These are phyloP conservation scores for Drosophila nigromelanica DNA, from an alignment of 1,140 invertebrate species.

Conservation along the genomic window DNA sequence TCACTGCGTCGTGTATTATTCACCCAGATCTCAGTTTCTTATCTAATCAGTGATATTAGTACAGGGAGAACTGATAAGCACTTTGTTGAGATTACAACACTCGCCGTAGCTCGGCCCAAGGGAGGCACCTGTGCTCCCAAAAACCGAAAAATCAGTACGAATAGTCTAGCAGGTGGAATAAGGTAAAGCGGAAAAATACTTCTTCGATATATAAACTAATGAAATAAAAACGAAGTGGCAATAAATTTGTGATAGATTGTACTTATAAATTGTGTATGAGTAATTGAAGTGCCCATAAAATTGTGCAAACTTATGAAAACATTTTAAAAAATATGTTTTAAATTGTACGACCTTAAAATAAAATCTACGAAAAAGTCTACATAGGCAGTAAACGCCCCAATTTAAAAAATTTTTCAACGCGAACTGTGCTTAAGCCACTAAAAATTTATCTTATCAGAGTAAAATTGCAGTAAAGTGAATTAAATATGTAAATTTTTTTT, in stretches of 20 bases:
- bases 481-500: conserved; percentile 34
- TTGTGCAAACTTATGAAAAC: conserved; percentile 1
- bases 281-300: not conserved
- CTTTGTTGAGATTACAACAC: conserved; percentile 54
- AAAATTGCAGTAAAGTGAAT: conserved; percentile 45
- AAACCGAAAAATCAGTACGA: conserved; percentile 57
- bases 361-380: conserved; percentile 22
- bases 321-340: not conserved
- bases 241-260: conserved; percentile 5
- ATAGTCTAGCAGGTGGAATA: conserved; percentile 65
- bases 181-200: conserved; percentile 46
- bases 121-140: conserved; percentile 48
- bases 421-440: conserved; percentile 28
- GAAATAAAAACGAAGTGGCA: not conserved
- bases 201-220: not conserved
- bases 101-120: conserved; percentile 34
- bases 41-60: conserved; percentile 60
- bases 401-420: conserved; percentile 12
- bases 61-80: conserved; percentile 53
- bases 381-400: conserved; percentile 6
- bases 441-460: conserved; percentile 62
- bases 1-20: conserved; percentile 41
- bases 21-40: conserved; percentile 43
- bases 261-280: not conserved
- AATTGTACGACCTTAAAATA: not conserved